phyloP scores from a whole-genome alignment of 2,797 vertebrate genomes.

The Enteromius paludinosus region DNA sequence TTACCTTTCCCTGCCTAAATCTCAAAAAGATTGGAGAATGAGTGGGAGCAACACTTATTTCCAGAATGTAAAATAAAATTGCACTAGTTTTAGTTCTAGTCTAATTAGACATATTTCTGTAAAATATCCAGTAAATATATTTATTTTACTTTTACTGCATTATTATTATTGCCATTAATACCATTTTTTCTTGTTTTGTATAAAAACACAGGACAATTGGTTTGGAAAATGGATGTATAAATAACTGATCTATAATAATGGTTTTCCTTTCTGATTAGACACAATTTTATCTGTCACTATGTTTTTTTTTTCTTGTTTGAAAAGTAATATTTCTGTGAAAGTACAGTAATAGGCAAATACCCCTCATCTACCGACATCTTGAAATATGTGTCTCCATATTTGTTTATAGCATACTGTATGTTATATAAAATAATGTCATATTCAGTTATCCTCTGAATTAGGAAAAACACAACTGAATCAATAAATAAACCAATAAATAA shows the following conservation, averaged over 20 bases:
- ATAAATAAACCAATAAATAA: slow-evolving; percentile 30
- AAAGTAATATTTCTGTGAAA: background rate
- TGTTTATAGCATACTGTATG: slow-evolving; percentile 22
- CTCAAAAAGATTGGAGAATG: background rate
- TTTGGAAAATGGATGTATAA: background rate
- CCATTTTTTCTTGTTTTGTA: background rate
- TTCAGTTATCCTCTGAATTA: slow-evolving; percentile 49
- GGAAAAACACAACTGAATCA: slow-evolving; percentile 53
- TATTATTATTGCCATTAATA: background rate
- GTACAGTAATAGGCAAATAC: background rate
- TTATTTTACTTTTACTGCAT: background rate
- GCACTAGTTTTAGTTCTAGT: background rate
- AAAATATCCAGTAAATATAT: background rate
- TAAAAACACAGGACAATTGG: background rate
- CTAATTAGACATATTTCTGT: background rate
- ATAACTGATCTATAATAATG: background rate
- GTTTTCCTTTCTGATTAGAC: background rate
- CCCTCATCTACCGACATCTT: background rate
- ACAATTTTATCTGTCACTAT: background rate
- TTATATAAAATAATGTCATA: slow-evolving; percentile 44
- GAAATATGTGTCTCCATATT: slow-evolving; percentile 34
- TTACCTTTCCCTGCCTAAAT: background rate
- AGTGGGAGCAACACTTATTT: background rate
- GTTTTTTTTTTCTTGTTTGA: background rate
- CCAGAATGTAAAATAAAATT: background rate